phyloP scores from a whole-genome alignment of 2,113 vertebrate species.

The Zapornia atra region DNA sequence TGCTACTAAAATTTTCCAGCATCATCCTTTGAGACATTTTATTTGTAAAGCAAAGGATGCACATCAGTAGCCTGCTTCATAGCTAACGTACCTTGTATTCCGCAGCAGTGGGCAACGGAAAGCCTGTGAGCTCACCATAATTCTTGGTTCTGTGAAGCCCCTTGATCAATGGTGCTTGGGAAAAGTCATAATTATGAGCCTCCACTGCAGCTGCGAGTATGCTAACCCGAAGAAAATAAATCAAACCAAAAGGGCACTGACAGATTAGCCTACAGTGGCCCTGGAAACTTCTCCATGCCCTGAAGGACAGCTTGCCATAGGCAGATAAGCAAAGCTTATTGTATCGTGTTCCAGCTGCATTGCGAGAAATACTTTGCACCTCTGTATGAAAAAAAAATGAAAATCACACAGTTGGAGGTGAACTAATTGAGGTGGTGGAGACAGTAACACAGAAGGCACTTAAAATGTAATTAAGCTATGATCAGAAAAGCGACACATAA shows the following conservation, averaged over 20 bases:
- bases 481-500: constrained; percentile 30
- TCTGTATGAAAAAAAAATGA: constrained; percentile 41
- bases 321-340: constrained; percentile 62
- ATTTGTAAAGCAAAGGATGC: neutral
- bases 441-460: constrained; percentile 59
- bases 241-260: constrained; percentile 57
- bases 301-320: constrained; percentile 64
- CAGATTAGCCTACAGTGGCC: constrained; percentile 51
- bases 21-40: neutral
- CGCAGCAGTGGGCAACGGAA: neutral
- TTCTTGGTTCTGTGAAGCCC: constrained; percentile 6
- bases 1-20: neutral
- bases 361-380: constrained; percentile 58
- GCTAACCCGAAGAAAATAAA: constrained; percentile 60
- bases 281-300: constrained; percentile 31
- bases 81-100: neutral
- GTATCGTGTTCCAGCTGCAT: neutral
- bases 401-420: constrained; percentile 49
- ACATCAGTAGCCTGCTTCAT: neutral
- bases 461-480: constrained; percentile 68
- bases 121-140: neutral
- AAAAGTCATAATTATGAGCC: constrained; percentile 22
- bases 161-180: neutral
- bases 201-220: constrained; percentile 12
- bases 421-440: constrained; percentile 72